Evolutionary conservation across 92 coral and sea anemone species (phyloP).

Genomic region (Epizoanthus scotinus): DNA sequence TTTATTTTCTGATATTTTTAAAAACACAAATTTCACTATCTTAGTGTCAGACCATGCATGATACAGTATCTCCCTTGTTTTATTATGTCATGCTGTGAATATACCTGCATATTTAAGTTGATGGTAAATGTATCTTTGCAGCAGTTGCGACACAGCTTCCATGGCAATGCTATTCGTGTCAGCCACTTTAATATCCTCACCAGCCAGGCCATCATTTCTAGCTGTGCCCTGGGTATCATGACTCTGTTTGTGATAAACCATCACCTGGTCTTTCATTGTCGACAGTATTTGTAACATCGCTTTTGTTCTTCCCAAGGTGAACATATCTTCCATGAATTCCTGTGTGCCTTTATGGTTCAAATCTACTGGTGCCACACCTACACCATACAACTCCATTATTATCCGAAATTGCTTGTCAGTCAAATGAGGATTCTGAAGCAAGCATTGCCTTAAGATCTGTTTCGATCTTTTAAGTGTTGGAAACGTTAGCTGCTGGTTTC

Average conservation of each 20-base stretch:
- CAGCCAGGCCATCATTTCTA: too few species aligned
- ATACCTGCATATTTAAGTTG: slow-evolving; percentile 59
- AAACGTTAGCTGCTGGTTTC: slow-evolving; percentile 60
- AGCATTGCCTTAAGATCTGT: slow-evolving; percentile 53
- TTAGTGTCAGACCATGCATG: too few species aligned
- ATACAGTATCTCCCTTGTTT: too few species aligned
- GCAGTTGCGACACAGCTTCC: slow-evolving; percentile 52
- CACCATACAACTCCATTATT: slow-evolving; percentile 60
- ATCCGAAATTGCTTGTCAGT: slow-evolving; percentile 54
- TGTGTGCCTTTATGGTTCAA: background rate
- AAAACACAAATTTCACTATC: too few species aligned
- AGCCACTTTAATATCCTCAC: background rate
- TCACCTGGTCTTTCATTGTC: slow-evolving; percentile 56
- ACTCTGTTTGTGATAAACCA: slow-evolving; percentile 27
- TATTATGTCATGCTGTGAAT: too few species aligned
- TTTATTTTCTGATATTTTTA: too few species aligned
- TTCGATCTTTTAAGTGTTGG: slow-evolving; percentile 59
- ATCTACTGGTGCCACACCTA: slow-evolving; percentile 41
- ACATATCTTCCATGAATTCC: slow-evolving; percentile 47
- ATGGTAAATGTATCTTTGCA: slow-evolving; percentile 62
- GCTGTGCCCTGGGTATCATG: background rate
- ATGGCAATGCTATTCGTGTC: slow-evolving; percentile 43
- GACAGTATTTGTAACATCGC: slow-evolving; percentile 58
- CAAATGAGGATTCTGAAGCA: slow-evolving; percentile 79
- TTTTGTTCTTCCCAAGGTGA: slow-evolving; percentile 49